These are phyloP conservation scores for Dioctria rufipes DNA, from an alignment of 2,888 invertebrate genomes.

Conservation along the genomic window DNA sequence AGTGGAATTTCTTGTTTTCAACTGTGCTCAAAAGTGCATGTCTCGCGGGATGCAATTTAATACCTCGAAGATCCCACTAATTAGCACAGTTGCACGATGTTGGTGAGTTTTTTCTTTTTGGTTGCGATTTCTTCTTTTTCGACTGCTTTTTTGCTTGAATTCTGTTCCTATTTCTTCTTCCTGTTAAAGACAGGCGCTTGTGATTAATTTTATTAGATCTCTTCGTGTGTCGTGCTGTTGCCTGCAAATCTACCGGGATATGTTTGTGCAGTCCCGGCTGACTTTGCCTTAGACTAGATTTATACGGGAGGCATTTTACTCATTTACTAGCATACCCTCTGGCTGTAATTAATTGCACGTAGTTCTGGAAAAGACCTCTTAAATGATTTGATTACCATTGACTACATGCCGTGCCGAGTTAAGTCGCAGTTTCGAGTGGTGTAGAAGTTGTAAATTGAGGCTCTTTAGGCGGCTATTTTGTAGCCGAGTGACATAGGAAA, in stretches of 20 bases:
- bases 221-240: neutral
- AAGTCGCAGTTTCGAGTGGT: slow-evolving; percentile 3
- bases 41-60: slow-evolving; percentile 43
- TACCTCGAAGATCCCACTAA: slow-evolving; percentile 44
- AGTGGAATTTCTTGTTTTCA: slow-evolving; percentile 48
- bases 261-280: slow-evolving; percentile 12
- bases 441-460: slow-evolving; percentile 22
- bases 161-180: slow-evolving; percentile 21
- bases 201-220: slow-evolving; percentile 52
- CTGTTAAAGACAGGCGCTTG: slow-evolving; percentile 16
- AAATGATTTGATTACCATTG: slow-evolving; percentile 48
- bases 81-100: slow-evolving; percentile 50
- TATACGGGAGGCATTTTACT: neutral
- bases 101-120: neutral
- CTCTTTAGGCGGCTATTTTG: slow-evolving; percentile 11
- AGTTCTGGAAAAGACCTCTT: slow-evolving; percentile 48
- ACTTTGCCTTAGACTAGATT: neutral
- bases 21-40: slow-evolving; percentile 22
- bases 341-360: slow-evolving; percentile 47
- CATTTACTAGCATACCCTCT: slow-evolving; percentile 21
- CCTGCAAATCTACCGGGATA: neutral
- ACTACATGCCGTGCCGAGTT: slow-evolving; percentile 1
- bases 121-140: neutral
- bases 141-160: neutral
- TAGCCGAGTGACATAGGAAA: neutral